Percentiles rank a stretch among this genome's conserved stretches.
Evolutionary conservation across 2,888 invertebrate species (phyloP).

Genomic region (Rhaphigaster nebulosa): DNA sequence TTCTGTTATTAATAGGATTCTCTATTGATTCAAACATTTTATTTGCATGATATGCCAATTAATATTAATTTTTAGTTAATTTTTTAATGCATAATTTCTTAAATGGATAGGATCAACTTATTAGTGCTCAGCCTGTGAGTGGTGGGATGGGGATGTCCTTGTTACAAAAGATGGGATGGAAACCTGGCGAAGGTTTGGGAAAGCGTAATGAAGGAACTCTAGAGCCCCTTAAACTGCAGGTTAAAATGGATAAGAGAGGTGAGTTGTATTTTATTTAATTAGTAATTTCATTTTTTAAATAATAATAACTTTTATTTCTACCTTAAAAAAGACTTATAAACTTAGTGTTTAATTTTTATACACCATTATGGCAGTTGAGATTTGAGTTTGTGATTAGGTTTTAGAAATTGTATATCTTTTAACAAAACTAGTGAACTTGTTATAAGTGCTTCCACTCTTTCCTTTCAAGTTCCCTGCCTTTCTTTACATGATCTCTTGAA

Average conservation of each 20-base stretch:
- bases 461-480: no score
- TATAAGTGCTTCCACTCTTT: no score
- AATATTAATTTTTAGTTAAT: not conserved
- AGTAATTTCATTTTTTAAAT: not conserved
- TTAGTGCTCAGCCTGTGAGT: slow-evolving; percentile 88
- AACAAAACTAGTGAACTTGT: no score
- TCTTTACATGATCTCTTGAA: no score
- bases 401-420: no score
- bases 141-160: slow-evolving; percentile 98
- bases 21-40: not conserved
- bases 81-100: slow-evolving; percentile 25
- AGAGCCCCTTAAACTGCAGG: slow-evolving; percentile 90
- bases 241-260: slow-evolving; percentile 97
- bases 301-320: no score
- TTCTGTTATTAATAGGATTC: slow-evolving; percentile 31
- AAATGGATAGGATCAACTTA: slow-evolving; percentile 83
- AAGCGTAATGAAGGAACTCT: slow-evolving; percentile 93
- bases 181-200: slow-evolving; percentile 95
- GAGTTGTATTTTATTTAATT: slow-evolving; percentile 5
- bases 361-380: no score
- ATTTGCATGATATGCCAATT: not conserved
- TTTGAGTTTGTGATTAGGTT: no score
- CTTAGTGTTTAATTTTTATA: no score
- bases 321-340: no score
- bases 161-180: slow-evolving; percentile 99